Evolutionary conservation across 1,140 invertebrate species (phyloP), one percentile per base, ranked within the genome.

Genomic region (Eriocheir sinensis): DNA sequence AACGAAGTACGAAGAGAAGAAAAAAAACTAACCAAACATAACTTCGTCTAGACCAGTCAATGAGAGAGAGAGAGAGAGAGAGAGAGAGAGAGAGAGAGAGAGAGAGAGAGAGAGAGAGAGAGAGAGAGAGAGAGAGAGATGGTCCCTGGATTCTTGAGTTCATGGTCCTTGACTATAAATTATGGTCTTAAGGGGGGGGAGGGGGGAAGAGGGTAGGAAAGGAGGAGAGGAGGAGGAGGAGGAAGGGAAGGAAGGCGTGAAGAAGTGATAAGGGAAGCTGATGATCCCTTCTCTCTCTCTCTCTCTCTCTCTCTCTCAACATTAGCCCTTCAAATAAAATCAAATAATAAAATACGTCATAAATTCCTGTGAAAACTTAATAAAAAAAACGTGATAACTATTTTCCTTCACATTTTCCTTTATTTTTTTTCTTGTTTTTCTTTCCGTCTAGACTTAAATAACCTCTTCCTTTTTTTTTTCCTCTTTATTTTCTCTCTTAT

Each of bases 101-200:
- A 41, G 34, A 85, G 81, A 41, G 81, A 38, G 38, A 36, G 34
- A 85, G 81, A 34, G 36, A 40, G 81, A 83, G 81, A 40, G 81
- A 36, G 36, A 34, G 36, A 40, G 81, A 36, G 32, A 83, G 81
- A 40, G 32, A 34, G 36, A 40, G 32, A 83, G 21, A 21, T 12
- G 27, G 21, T 6, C n/a, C 80, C 80, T 41, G 38, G 79, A 92
- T 83, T 85, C 91, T 92, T 79, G 80, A 83, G 79, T 92, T 92
- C 80, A 80, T 83, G 36, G 80, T 80, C 80, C 90, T 32, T 40
- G 53, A 48, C 91, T 32, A 92, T 92, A 92, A 92, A 92, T 92
- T 92, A 92, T 4, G 27, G 79, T 48, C 91, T 92, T 44, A 32
- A 92, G 72, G 81, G n/a, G 91, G 40, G 27, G 38, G 32, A 92